Conservation (phyloP, 2,113 vertebrate genomes). For the Hyaena hyaena region DNA sequence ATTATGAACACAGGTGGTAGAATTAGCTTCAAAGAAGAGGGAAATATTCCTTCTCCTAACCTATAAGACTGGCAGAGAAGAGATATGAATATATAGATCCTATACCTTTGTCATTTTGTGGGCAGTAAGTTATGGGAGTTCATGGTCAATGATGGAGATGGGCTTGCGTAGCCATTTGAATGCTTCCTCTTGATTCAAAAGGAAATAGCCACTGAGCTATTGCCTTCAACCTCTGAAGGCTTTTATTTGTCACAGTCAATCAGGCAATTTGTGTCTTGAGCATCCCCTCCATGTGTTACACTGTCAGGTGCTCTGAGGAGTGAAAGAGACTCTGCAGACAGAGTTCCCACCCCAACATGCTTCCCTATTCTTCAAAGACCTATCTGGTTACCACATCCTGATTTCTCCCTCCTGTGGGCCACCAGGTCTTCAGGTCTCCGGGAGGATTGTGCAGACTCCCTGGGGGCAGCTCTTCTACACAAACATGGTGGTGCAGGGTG, state of each 20-base stretch:
- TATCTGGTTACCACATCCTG: not conserved
- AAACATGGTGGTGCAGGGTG: too few species aligned
- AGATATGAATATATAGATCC: not conserved
- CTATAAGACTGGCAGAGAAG: not conserved
- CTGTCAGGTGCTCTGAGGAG: not conserved
- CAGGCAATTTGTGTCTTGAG: not conserved
- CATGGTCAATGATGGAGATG: not conserved
- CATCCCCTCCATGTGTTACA: too few species aligned
- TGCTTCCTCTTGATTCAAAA: not conserved
- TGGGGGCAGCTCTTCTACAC: not conserved
- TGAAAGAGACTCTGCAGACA: not conserved
- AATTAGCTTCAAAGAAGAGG: not conserved
- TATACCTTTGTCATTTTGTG: not conserved
- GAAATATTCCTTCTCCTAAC: not conserved
- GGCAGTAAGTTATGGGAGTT: not conserved
- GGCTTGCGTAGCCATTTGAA: not conserved
- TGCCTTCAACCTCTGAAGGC: not conserved
- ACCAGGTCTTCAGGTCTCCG: not conserved
- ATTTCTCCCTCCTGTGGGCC: not conserved
- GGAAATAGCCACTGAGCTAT: not conserved
- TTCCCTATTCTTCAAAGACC: not conserved
- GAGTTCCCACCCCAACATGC: too few species aligned
- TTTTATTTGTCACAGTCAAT: not conserved
- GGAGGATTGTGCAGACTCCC: not conserved
- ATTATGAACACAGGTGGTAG: not conserved